Percentiles rank a stretch among this genome's conserved stretches.
These are phyloP conservation scores for Pteronotus mesoamericanus DNA, from an alignment of 2,797 vertebrate genomes.

Conservation along the genomic window DNA sequence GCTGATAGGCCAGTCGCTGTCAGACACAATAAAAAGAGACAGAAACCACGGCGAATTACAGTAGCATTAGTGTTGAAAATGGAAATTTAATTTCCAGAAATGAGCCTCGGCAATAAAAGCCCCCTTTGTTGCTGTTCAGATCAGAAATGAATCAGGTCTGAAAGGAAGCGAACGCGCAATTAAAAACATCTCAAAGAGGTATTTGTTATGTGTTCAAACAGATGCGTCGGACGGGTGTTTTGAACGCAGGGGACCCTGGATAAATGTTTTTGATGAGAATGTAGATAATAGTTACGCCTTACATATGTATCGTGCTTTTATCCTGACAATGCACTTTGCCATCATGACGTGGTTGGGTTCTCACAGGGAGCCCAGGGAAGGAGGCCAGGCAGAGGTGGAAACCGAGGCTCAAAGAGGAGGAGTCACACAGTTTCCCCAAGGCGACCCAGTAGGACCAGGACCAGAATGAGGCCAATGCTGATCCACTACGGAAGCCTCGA, in stretches of 20 bases:
- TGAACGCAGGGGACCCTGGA: neutral
- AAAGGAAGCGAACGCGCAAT: slow-evolving; percentile 73
- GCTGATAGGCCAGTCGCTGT: slow-evolving; percentile 76
- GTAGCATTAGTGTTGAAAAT: slow-evolving; percentile 83
- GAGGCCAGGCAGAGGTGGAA: neutral
- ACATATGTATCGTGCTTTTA: neutral
- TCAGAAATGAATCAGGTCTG: slow-evolving; percentile 80
- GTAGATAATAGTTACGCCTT: slow-evolving; percentile 18
- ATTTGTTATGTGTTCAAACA: slow-evolving; percentile 66
- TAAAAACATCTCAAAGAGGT: slow-evolving; percentile 72
- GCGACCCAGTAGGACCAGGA: neutral
- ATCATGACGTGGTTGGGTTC: neutral
- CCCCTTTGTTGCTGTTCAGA: slow-evolving; percentile 80
- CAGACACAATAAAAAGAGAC: slow-evolving; percentile 82
- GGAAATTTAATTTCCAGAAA: slow-evolving; percentile 83
- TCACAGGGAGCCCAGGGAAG: neutral
- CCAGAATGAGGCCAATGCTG: neutral
- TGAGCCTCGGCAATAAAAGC: slow-evolving; percentile 80
- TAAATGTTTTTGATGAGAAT: slow-evolving; percentile 38
- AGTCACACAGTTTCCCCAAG: neutral
- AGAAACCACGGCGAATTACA: slow-evolving; percentile 79
- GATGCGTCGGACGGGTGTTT: slow-evolving; percentile 45
- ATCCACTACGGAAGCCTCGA: neutral
- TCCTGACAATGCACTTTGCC: neutral
- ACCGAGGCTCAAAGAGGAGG: neutral